Evolutionary conservation across 2,888 invertebrate species (phyloP), one percentile per base, ranked within the genome.

Genomic region (Magallana nippona): DNA sequence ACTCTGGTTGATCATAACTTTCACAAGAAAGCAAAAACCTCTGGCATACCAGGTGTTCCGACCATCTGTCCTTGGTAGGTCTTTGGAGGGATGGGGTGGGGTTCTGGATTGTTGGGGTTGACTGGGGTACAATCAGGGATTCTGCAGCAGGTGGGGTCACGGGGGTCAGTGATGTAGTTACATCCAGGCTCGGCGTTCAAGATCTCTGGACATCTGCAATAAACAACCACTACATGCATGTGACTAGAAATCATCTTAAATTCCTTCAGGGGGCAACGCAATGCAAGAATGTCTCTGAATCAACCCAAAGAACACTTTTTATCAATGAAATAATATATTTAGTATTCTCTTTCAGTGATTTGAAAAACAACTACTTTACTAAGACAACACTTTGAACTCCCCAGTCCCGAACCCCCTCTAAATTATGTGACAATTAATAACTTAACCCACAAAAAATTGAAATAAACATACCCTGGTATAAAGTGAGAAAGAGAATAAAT

Each of bases 91-190:
- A 89, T 87, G 22, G 89, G 89, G 44, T 83, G 86, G 13, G 89
- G 88, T 63, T 86, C 86, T 11, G 88, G 88, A 17, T 83, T 58
- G 32, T 88, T 86, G 10, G 63, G 82, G 11, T 83, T 84, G 19
- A 78, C 71, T 2, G 85, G 84, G 22, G 82, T 86, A 85, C 90
- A 90, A 57, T 88, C 83, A 11, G 89, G 89, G 80, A 89, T 87
- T 56, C 85, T 83, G 82, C 91, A 91, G 78, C 91, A 91, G 80
- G 86, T 87, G 8, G 91, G 91, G 58, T 91, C 91, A 62, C 88
- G 83, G n/a, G 91, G 91, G 81, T 91, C 90, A 55, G 90, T 85
- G 22, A 89, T 84, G 81, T 88, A 86, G 11, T 81, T 86, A 82
- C 91, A 91, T 44, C 86, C 87, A 15, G 88, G 84, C 44, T 85